A percentile compares a stretch with the other conserved stretches of the same genome.
phyloP scores from a whole-genome alignment of 2,888 invertebrate species.

The Acrobasis suavella region DNA sequence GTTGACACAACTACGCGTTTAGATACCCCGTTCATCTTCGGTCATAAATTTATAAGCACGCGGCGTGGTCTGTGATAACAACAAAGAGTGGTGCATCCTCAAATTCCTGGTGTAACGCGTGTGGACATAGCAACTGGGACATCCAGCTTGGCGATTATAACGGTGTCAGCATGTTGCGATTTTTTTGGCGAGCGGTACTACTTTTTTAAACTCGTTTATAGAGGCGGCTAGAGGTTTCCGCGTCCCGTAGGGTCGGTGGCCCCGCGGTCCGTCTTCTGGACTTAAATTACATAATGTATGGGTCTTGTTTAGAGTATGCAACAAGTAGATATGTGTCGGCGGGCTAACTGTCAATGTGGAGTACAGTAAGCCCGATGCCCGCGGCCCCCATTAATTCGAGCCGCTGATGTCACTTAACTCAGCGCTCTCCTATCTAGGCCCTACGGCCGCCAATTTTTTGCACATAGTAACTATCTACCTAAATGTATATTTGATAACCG shows the following conservation, averaged over 20 bases:
- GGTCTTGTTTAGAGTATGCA: constrained; percentile 78
- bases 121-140: constrained; percentile 78
- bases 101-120: constrained; percentile 69
- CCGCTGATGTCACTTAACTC: constrained; percentile 82
- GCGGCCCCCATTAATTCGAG: constrained; percentile 82
- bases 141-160: constrained; percentile 83
- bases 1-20: constrained; percentile 83
- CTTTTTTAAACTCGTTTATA: constrained; percentile 83
- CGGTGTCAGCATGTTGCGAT: constrained; percentile 84
- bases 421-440: constrained; percentile 81
- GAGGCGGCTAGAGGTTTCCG: constrained; percentile 81
- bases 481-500: constrained; percentile 74
- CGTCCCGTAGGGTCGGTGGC: constrained; percentile 82
- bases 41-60: constrained; percentile 67
- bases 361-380: constrained; percentile 81
- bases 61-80: constrained; percentile 71
- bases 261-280: constrained; percentile 77
- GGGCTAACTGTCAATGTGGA: constrained; percentile 82
- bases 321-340: constrained; percentile 83
- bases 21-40: constrained; percentile 71
- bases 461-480: constrained; percentile 57
- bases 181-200: constrained; percentile 83
- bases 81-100: constrained; percentile 74
- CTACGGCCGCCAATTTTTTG: constrained; percentile 81
- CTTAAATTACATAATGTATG: constrained; percentile 82